A percentile compares a stretch with the other conserved stretches of the same genome.
Conservation (phyloP, 2,888 invertebrate genomes). For the Meiosimyza platycephala region DNA sequence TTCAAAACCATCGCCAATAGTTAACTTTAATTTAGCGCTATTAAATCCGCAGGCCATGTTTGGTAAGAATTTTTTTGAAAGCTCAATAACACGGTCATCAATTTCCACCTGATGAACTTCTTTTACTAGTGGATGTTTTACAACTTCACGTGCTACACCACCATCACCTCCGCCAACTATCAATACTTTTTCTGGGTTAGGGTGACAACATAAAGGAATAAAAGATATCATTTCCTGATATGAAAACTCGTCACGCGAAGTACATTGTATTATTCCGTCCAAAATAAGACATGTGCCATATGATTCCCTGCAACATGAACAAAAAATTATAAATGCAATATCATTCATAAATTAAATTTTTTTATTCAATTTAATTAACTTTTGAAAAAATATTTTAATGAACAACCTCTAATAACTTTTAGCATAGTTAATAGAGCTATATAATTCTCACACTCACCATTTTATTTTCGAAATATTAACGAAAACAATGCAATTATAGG, state of each 20-base stretch:
- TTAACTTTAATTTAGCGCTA: conserved; percentile 83
- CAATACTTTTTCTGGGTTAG: conserved; percentile 88
- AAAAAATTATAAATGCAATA: neutral
- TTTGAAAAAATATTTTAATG: no score
- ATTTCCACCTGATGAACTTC: conserved; percentile 94
- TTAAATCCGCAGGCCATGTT: conserved; percentile 90
- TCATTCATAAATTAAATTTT: neutral
- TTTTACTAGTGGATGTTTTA: conserved; percentile 91
- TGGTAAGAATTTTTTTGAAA: conserved; percentile 89
- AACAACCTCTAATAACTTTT: no score
- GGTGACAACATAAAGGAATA: conserved; percentile 90
- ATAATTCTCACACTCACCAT: no score
- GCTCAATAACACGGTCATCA: conserved; percentile 89
- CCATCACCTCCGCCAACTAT: conserved; percentile 99
- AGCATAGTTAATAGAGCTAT: no score
- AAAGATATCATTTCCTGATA: conserved; percentile 99
- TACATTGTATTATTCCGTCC: conserved; percentile 97
- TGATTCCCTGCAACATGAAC: conserved; percentile 55
- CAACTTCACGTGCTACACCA: conserved; percentile 94
- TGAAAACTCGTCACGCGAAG: conserved; percentile 94
- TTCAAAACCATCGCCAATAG: conserved; percentile 93
- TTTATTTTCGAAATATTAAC: no score
- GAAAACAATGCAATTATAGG: no score
- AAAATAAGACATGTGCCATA: conserved; percentile 89
- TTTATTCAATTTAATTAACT: no score